Conservation (phyloP, 2,113 vertebrate species). For the Ammodytes marinus region DNA sequence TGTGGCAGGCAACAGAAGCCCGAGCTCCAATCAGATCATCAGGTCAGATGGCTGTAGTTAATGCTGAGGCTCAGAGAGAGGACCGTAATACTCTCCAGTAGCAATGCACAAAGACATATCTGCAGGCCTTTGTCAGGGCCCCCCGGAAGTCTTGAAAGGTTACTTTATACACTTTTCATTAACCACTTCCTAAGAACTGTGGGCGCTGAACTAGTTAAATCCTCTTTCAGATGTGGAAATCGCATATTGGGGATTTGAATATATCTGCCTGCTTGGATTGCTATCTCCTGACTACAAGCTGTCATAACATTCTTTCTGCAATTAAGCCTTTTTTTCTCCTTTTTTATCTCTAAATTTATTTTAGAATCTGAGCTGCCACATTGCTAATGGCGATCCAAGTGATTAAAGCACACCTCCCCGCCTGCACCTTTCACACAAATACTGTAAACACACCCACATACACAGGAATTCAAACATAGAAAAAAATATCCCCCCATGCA, state of each 20-base stretch:
- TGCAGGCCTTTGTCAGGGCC: conserved; percentile 28
- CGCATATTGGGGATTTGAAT: conserved; percentile 11
- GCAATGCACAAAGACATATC: conserved; percentile 53
- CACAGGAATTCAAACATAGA: conserved; percentile 26
- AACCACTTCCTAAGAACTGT: conserved; percentile 40
- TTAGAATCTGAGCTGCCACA: conserved; percentile 21
- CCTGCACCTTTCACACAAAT: conserved; percentile 7
- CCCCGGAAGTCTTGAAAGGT: conserved; percentile 33
- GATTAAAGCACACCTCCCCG: background rate
- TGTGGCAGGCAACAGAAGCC: conserved; percentile 75
- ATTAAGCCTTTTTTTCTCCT: conserved; percentile 36
- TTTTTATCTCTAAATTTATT: background rate
- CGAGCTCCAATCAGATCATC: conserved; percentile 72
- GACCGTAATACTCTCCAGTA: conserved; percentile 55
- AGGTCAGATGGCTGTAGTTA: conserved; percentile 71
- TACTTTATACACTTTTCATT: conserved; percentile 58
- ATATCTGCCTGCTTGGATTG: conserved; percentile 19
- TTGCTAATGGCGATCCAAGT: conserved; percentile 23
- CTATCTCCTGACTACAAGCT: conserved; percentile 37
- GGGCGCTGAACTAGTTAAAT: conserved; percentile 43
- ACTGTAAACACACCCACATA: conserved; percentile 17
- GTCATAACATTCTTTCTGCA: conserved; percentile 40
- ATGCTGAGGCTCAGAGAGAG: conserved; percentile 49
- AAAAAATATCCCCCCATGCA: conserved; percentile 22
- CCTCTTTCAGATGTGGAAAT: conserved; percentile 30